Percentiles rank a stretch among this genome's conserved stretches.
Conservation (phyloP, 2,113 vertebrate species). For the Etia nguti region DNA sequence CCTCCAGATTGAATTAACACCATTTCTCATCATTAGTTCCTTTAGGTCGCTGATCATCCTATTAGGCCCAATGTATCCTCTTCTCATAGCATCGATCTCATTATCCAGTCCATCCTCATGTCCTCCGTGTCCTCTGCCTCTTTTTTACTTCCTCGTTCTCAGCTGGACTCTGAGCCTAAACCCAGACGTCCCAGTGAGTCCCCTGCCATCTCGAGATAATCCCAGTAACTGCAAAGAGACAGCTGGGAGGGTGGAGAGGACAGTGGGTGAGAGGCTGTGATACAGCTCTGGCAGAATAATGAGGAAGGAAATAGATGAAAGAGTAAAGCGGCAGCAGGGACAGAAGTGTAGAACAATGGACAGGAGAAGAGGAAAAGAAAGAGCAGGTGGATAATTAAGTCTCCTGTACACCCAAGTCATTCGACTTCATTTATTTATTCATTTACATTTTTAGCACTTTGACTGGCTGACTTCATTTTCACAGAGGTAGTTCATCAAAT, state of each 20-base stretch:
- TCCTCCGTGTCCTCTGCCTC: neutral
- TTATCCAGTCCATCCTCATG: neutral
- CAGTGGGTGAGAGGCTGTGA: neutral
- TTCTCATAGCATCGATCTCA: slow-evolving; percentile 25
- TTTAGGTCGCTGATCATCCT: slow-evolving; percentile 19
- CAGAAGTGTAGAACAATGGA: neutral
- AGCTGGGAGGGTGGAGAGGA: neutral
- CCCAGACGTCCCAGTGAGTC: neutral
- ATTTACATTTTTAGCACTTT: neutral
- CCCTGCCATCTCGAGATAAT: slow-evolving; percentile 11
- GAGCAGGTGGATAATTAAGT: neutral
- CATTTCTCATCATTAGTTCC: slow-evolving; percentile 40
- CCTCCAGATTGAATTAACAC: slow-evolving; percentile 25
- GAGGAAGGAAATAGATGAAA: neutral
- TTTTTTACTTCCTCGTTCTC: neutral
- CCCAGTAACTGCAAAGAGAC: neutral
- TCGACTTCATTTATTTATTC: neutral
- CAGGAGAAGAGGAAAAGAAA: neutral
- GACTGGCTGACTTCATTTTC: neutral
- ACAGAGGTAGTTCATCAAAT: neutral
- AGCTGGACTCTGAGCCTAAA: neutral
- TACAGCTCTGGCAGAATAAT: neutral
- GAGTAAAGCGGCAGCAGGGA: neutral
- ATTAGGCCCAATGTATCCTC: slow-evolving; percentile 35
- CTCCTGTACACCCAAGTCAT: neutral